Conservation (phyloP, 2,113 vertebrate species). For the Poicephalus gulielmi region DNA sequence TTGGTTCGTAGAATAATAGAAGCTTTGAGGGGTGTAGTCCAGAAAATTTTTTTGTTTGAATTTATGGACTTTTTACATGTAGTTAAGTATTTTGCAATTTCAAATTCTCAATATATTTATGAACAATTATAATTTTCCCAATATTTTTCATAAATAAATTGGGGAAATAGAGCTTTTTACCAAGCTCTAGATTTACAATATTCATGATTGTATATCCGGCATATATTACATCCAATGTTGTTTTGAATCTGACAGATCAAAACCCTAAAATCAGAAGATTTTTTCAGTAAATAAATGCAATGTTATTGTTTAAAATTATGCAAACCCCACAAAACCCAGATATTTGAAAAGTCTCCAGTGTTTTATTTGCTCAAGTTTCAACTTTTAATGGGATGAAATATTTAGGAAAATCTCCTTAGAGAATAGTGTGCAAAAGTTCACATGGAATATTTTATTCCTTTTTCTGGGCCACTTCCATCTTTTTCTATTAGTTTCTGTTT, state of each 20-base stretch:
- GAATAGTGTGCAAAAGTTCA: background rate
- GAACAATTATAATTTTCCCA: background rate
- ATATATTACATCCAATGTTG: background rate
- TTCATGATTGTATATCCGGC: background rate
- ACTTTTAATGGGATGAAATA: background rate
- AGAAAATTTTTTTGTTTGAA: background rate
- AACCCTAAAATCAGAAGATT: background rate
- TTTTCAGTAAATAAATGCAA: background rate
- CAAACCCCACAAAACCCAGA: background rate
- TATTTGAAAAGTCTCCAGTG: background rate
- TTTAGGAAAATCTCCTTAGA: background rate
- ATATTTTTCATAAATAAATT: background rate
- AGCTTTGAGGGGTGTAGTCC: background rate
- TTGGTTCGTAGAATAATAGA: background rate
- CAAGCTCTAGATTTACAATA: background rate
- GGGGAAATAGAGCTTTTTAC: background rate
- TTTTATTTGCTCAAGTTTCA: background rate
- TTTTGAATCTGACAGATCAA: background rate
- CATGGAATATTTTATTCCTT: background rate
- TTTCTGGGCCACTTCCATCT: background rate
- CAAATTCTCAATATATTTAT: background rate
- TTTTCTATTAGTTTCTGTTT: slow-evolving; percentile 8
- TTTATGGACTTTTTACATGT: background rate
- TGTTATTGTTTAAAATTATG: background rate
- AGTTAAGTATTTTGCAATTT: background rate